A percentile compares a stretch with the other conserved stretches of the same genome.
These are phyloP conservation scores for Romanogobio albipinnatus DNA, from an alignment of 2,113 vertebrate genomes.

Conservation along the genomic window DNA sequence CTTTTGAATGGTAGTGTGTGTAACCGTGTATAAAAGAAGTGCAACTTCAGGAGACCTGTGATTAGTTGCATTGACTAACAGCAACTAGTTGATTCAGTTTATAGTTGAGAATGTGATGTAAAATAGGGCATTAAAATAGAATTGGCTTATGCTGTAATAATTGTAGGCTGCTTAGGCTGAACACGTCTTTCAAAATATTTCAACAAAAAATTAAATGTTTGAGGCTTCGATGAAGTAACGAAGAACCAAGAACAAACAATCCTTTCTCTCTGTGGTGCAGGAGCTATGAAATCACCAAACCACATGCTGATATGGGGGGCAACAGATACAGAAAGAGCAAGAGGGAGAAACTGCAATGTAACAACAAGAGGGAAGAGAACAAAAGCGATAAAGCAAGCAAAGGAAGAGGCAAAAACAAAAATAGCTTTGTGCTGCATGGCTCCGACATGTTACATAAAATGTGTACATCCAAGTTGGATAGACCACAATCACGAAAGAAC, in stretches of 20 bases:
- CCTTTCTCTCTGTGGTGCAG: slow-evolving; percentile 30
- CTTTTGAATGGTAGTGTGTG: neutral
- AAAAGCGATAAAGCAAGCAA: neutral
- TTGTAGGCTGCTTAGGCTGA: neutral
- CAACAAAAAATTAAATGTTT: neutral
- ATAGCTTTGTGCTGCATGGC: neutral
- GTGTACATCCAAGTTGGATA: neutral
- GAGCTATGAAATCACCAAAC: slow-evolving; percentile 33
- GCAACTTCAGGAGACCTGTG: neutral
- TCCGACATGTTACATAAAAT: slow-evolving; percentile 6
- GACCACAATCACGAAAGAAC: slow-evolving; percentile 14
- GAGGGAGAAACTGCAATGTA: slow-evolving; percentile 39
- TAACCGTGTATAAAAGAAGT: neutral
- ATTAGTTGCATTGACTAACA: neutral
- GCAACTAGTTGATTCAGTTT: neutral
- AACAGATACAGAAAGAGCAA: slow-evolving; percentile 13
- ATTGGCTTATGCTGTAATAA: neutral
- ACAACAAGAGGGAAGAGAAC: neutral
- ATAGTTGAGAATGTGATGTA: neutral
- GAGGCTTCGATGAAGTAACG: neutral
- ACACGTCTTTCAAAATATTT: neutral
- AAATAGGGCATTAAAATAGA: neutral
- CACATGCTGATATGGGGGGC: slow-evolving; percentile 27
- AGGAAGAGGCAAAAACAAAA: neutral
- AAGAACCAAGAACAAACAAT: slow-evolving; percentile 40